A percentile compares a stretch with the other conserved stretches of the same genome.
Conservation (phyloP, 2,113 vertebrate species). For the Leuciscus idus region DNA sequence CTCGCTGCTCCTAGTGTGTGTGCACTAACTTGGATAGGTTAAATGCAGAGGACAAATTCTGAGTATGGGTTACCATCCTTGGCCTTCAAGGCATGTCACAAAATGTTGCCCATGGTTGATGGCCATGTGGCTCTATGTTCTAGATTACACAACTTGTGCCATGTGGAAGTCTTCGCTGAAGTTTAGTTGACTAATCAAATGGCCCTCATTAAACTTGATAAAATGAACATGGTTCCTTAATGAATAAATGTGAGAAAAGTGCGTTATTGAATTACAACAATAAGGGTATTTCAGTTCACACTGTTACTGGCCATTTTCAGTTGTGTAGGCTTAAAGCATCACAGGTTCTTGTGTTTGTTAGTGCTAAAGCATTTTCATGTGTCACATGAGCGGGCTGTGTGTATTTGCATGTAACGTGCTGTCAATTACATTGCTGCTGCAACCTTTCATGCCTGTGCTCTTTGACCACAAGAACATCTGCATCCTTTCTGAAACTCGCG, state of each 20-base stretch:
- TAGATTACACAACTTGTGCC: background rate
- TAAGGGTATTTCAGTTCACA: background rate
- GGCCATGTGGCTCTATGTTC: background rate
- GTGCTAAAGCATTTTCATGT: conserved; percentile 12
- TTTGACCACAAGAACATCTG: conserved; percentile 62
- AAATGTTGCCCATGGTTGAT: background rate
- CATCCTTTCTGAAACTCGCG: conserved; percentile 59
- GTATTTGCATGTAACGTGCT: conserved; percentile 33
- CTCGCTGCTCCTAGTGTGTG: no score
- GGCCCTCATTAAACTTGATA: background rate
- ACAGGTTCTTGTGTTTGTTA: conserved; percentile 26
- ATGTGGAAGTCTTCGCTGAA: background rate
- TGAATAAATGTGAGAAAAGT: background rate
- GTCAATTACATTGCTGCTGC: conserved; percentile 42
- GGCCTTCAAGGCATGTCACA: no score
- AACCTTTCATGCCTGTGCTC: conserved; percentile 43
- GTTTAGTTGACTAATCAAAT: background rate
- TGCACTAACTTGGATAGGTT: no score
- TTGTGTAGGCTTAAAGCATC: background rate
- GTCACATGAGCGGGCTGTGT: conserved; percentile 3
- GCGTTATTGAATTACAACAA: background rate
- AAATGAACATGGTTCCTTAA: background rate
- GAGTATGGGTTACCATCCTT: no score
- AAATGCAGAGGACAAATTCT: no score
- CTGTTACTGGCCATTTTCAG: background rate